Conservation (phyloP, 64 coral and sea anemone species). For the Platygyra sinensis region DNA sequence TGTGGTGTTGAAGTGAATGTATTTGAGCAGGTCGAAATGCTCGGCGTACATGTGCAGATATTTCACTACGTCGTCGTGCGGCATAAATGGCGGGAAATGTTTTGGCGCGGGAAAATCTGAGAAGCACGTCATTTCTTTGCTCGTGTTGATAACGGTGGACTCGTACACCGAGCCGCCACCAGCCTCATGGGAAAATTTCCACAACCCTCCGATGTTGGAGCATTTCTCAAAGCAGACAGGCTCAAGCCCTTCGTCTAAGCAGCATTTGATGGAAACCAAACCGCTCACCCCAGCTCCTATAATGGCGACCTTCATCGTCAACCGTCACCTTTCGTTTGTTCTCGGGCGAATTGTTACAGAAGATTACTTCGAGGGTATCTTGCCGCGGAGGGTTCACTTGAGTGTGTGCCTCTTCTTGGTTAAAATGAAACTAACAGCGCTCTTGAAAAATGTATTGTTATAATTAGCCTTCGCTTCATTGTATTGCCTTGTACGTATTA, state of each 20-base stretch:
- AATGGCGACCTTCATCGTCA: constrained; percentile 63
- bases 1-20: constrained; percentile 51
- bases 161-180: constrained; percentile 67
- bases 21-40: constrained; percentile 57
- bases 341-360: neutral
- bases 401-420: constrained; percentile 18
- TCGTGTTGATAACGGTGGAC: constrained; percentile 82
- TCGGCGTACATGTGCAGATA: constrained; percentile 63
- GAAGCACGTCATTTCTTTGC: constrained; percentile 81
- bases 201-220: constrained; percentile 64
- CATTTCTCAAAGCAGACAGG: constrained; percentile 88
- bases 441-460: constrained; percentile 28
- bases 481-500: constrained; percentile 4
- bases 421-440: constrained; percentile 39
- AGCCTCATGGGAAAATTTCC: constrained; percentile 52
- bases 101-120: constrained; percentile 89
- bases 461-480: constrained; percentile 4
- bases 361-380: neutral
- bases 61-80: constrained; percentile 46
- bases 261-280: constrained; percentile 80
- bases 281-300: constrained; percentile 78
- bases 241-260: constrained; percentile 80
- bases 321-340: neutral
- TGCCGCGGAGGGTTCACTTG: neutral
- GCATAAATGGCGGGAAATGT: constrained; percentile 71